phyloP scores from a whole-genome alignment of 2,113 vertebrate genomes.

The Antechinus stuartii region DNA sequence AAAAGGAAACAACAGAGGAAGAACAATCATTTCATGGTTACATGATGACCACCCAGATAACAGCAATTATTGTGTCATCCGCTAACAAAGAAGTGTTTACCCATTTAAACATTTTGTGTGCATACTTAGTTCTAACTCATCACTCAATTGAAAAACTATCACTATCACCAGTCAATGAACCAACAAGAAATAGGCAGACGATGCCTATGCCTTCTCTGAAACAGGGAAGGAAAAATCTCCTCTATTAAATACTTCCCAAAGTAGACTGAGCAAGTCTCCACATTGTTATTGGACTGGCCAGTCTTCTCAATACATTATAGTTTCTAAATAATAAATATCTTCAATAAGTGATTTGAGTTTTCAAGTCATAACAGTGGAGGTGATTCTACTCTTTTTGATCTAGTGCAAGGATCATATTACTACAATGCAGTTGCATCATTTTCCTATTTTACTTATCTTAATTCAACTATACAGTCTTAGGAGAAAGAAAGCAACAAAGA shows the following conservation, averaged over 20 bases:
- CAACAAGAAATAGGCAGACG: not conserved
- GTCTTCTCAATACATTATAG: not conserved
- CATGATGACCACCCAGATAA: not conserved
- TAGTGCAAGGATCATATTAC: conserved; percentile 32
- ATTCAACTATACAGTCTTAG: not conserved
- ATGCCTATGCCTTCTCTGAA: not conserved
- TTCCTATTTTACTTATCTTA: not conserved
- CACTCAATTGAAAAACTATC: not conserved
- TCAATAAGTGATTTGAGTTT: conserved; percentile 22
- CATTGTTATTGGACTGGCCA: not conserved
- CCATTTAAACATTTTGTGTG: not conserved
- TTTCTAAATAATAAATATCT: conserved; percentile 7
- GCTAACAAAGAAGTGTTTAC: not conserved
- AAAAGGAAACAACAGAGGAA: not conserved
- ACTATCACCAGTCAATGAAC: not conserved
- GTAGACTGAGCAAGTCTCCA: not conserved
- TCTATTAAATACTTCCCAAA: not conserved
- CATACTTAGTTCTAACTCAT: not conserved
- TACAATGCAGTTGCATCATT: not conserved
- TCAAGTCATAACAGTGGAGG: conserved; percentile 14
- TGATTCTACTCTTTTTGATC: conserved; percentile 8
- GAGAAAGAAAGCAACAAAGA: not conserved
- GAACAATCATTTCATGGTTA: not conserved
- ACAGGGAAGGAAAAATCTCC: not conserved
- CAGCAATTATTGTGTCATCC: not conserved